Evolutionary conservation across 2,888 invertebrate species (phyloP), one percentile per base, ranked within the genome.

Genomic region (Rhagonycha lutea): DNA sequence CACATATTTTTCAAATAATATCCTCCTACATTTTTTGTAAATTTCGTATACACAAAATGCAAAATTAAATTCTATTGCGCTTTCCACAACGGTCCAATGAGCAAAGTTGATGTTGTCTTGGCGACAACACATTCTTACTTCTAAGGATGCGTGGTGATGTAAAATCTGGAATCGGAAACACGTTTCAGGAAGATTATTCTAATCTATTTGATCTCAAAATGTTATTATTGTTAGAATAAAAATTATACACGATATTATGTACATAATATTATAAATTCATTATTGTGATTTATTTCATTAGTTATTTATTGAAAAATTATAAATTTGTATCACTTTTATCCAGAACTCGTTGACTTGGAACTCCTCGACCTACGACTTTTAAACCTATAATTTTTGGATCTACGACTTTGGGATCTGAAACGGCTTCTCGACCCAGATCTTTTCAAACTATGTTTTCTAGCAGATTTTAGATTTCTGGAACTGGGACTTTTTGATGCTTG

Each of bases 31-130:
- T 74, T 72, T 74, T 18, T 72, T 65, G 11, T 70, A 61, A 62
- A 68, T 74, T 14, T 29, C 65, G 65, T 69, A 26, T 76, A 62
- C 69, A 61, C 32, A 26, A 72, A 70, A 72, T 62, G 65, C 72
- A 75, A 79, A 79, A 79, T 79, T 79, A 75, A 75, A 79, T 77
- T 79, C 71, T 70, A 77, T 78, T 77, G 78, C 77, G 68, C 73
- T 74, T 72, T 65, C 70, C 70, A 70, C 74, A 74, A 75, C 76
- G 72, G 70, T 70, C 67, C 78, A 73, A 62, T 47, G 69, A 70
- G 73, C 69, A 76, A 72, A 74, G 32, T 72, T 73, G 69, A 74
- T 70, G 79, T 79, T 78, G 79, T 78, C 78, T 74, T 78, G 79
- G 72, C 69, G 72, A 78, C 78, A 73, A 74, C 69, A 76, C 75